Base-by-base conservation (phyloP, 2,797 vertebrate genomes). In the Pygocentrus nattereri region DNA sequence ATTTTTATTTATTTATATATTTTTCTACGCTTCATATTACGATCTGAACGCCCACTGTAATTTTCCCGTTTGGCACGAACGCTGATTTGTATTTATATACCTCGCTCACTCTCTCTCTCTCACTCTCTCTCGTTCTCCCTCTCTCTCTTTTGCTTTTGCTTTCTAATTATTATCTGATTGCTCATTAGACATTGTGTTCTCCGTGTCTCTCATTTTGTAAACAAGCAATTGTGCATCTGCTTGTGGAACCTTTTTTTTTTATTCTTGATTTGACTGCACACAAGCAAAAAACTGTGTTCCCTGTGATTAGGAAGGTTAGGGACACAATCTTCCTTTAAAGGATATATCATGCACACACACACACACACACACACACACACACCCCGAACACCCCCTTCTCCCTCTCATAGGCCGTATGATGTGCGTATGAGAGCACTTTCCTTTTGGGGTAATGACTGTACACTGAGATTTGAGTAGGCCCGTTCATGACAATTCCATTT, bases 401-500 rank as follows among this genome's bases (percentile, higher is more conserved):
- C 8, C 34, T 65, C 95, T 94, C 94, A 96, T 96, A 95, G 94
- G 92, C 95, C 94, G 95, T 97, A 98, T 99, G 97, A 99, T 97
- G 97, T 97, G 97, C 95, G 97, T 97, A 97, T 99, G 97, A 98
- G 97, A 97, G 95, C 96, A 97, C 96, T 95, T 96, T 95, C 94
- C 94, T 95, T 95, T 95, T 82, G 95, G 97, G 95, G 93, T 99
- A 99, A 99, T 99, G 97, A 99, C 97, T 98, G 97, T 97, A 98
- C 96, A 96, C 95, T 95, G 90, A 97, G 97, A 97, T 98, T 98
- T 99, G 97, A 97, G 62, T 65, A 98, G 97, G 97, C 96, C 95
- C 95, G 96, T 97, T 99, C 98, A 99, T 99, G 98, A 99, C 98
- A 99, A 99, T 99, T 97, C 98, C 97, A 99, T 99, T 99, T 99